phyloP scores from a whole-genome alignment of 37 sponge, comb jelly and placozoan genomes.

The Axinella damicornis region DNA sequence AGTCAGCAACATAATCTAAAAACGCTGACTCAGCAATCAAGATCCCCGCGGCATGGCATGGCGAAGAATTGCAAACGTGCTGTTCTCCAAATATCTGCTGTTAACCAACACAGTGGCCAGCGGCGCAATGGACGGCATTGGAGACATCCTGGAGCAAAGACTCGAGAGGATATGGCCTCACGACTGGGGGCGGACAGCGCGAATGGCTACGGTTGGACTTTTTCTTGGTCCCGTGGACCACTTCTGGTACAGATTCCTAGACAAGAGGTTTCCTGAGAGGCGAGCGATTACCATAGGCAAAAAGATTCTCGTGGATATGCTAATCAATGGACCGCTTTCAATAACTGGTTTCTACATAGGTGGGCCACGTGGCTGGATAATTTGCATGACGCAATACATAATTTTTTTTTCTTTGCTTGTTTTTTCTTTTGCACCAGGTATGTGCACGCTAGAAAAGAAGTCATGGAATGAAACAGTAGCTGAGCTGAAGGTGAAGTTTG shows the following conservation, averaged over 20 bases:
- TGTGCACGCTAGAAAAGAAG: slow-evolving; percentile 71
- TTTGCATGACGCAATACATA: not conserved
- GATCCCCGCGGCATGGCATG: too few species aligned
- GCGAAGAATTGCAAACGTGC: too few species aligned
- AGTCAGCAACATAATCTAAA: too few species aligned
- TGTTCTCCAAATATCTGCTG: slow-evolving; percentile 51
- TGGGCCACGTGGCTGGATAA: not conserved
- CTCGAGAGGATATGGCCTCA: slow-evolving; percentile 31
- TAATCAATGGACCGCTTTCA: slow-evolving; percentile 21
- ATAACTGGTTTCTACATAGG: slow-evolving; percentile 56
- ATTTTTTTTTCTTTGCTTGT: too few species aligned
- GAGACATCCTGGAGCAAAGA: slow-evolving; percentile 72
- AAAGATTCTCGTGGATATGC: slow-evolving; percentile 73
- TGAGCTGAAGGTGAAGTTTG: slow-evolving; percentile 66
- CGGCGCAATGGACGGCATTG: slow-evolving; percentile 34
- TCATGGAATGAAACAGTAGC: slow-evolving; percentile 27
- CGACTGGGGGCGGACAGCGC: slow-evolving; percentile 59
- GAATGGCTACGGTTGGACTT: slow-evolving; percentile 68
- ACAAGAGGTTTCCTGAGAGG: slow-evolving; percentile 36
- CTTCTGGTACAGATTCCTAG: slow-evolving; percentile 75
- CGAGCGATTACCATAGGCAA: not conserved
- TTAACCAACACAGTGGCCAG: slow-evolving; percentile 53
- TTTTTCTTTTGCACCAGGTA: too few species aligned
- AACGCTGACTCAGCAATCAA: too few species aligned
- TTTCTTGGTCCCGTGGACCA: slow-evolving; percentile 60